Evolutionary conservation across 2,797 vertebrate genomes (phyloP).

Genomic region (Oryzias dopingdopingensis): DNA sequence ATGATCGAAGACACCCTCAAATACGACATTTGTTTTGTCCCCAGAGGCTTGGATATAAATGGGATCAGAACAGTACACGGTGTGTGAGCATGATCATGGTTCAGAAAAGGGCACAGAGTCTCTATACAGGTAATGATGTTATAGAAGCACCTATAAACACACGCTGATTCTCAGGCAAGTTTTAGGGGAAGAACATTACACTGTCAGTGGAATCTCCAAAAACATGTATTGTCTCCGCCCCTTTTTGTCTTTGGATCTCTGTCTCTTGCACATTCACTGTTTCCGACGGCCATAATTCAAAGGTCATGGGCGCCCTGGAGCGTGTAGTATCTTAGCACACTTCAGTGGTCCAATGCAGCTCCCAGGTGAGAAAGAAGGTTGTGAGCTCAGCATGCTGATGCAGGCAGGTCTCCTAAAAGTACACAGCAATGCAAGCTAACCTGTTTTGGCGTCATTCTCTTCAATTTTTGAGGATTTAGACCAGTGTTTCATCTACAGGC

Average conservation of each 20-base stretch:
- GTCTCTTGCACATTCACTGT: slow-evolving; percentile 19
- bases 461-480: slow-evolving; percentile 37
- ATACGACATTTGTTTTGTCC: slow-evolving; percentile 31
- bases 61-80: slow-evolving; percentile 18
- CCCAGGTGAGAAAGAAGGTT: slow-evolving; percentile 70
- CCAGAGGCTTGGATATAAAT: slow-evolving; percentile 45
- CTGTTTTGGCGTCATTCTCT: slow-evolving; percentile 66
- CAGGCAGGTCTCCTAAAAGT: slow-evolving; percentile 59
- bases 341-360: slow-evolving; percentile 69
- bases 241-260: slow-evolving; percentile 28
- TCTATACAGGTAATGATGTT: slow-evolving; percentile 38
- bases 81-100: slow-evolving; percentile 44
- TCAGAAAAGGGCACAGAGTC: slow-evolving; percentile 42
- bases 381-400: slow-evolving; percentile 75
- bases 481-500: slow-evolving; percentile 20
- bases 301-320: slow-evolving; percentile 70
- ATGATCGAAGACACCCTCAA: slow-evolving; percentile 41
- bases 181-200: slow-evolving; percentile 44
- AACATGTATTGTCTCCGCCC: slow-evolving; percentile 28
- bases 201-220: slow-evolving; percentile 51
- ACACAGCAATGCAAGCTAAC: slow-evolving; percentile 54
- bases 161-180: slow-evolving; percentile 44
- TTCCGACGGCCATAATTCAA: slow-evolving; percentile 66
- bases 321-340: slow-evolving; percentile 72
- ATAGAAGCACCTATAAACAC: slow-evolving; percentile 52